Conservation (phyloP, 2,113 vertebrate species). For the Pollachius pollachius region DNA sequence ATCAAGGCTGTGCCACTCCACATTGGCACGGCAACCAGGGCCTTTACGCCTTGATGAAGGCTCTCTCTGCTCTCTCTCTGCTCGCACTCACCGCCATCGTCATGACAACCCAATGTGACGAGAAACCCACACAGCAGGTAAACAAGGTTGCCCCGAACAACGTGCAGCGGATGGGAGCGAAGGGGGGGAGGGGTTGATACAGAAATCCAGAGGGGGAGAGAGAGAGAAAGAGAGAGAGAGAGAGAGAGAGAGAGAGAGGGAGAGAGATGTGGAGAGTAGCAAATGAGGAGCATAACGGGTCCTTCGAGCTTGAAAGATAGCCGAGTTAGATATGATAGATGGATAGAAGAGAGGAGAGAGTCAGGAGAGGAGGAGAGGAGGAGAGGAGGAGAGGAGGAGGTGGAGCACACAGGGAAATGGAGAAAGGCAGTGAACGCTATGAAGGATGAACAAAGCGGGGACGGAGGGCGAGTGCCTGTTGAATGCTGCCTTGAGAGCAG, state of each 20-base stretch:
- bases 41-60: conserved; percentile 34
- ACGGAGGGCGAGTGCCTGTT: conserved; percentile 56
- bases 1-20: conserved; percentile 69
- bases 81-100: conserved; percentile 41
- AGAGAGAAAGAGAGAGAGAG: too few species aligned
- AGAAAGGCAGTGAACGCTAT: too few species aligned
- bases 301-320: conserved; percentile 57
- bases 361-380: too few species aligned
- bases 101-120: conserved; percentile 68
- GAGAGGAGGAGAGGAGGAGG: neutral
- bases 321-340: conserved; percentile 37
- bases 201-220: too few species aligned
- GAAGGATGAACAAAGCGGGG: neutral
- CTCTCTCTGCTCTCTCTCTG: conserved; percentile 21
- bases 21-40: conserved; percentile 71
- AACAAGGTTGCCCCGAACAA: conserved; percentile 71
- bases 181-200: conserved; percentile 1
- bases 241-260: neutral
- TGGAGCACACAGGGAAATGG: too few species aligned
- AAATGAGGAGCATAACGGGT: conserved; percentile 56
- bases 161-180: conserved; percentile 28
- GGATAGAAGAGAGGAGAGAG: too few species aligned
- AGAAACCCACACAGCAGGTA: conserved; percentile 68
- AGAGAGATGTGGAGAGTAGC: conserved; percentile 10
- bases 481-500: conserved; percentile 62